Conservation (phyloP, 2,888 invertebrate genomes). For the Pyrochroa serraticornis region DNA sequence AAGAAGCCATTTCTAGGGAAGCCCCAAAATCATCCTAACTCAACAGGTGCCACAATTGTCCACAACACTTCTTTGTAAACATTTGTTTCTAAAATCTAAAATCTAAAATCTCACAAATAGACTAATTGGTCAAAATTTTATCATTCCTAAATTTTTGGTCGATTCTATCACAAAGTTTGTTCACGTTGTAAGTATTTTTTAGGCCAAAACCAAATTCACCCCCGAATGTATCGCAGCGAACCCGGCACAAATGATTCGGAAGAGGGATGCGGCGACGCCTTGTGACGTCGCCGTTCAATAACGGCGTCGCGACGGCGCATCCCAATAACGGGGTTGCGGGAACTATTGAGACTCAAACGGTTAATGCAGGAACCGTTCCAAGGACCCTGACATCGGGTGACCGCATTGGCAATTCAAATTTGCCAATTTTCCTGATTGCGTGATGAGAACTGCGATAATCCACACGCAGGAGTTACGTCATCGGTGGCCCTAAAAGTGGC, state of each 20-base stretch:
- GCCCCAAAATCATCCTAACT: constrained; percentile 16
- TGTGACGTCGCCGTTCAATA: constrained; percentile 59
- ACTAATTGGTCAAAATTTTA: too few species aligned
- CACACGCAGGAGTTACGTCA: too few species aligned
- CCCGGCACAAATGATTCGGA: constrained; percentile 27
- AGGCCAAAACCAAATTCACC: neutral
- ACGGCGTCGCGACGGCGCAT: constrained; percentile 58
- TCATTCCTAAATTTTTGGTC: neutral
- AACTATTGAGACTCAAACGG: neutral
- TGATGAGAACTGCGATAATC: too few species aligned
- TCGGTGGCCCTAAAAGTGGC: too few species aligned
- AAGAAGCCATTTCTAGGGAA: constrained; percentile 48
- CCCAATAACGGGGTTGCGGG: constrained; percentile 18
- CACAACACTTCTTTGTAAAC: constrained; percentile 4
- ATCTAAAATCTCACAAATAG: neutral
- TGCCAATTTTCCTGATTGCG: too few species aligned
- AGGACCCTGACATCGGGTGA: constrained; percentile 2
- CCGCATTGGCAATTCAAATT: too few species aligned
- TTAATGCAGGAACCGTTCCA: neutral
- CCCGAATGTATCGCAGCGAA: constrained; percentile 18
- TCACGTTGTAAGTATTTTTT: neutral
- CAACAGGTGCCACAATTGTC: constrained; percentile 31
- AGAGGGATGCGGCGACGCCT: constrained; percentile 56
- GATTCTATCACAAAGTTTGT: neutral
- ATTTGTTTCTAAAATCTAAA: neutral